Percentiles rank a stretch among this genome's conserved stretches.
These are phyloP conservation scores for Salmo trutta DNA, from an alignment of 2,797 vertebrate species.

Conservation along the genomic window DNA sequence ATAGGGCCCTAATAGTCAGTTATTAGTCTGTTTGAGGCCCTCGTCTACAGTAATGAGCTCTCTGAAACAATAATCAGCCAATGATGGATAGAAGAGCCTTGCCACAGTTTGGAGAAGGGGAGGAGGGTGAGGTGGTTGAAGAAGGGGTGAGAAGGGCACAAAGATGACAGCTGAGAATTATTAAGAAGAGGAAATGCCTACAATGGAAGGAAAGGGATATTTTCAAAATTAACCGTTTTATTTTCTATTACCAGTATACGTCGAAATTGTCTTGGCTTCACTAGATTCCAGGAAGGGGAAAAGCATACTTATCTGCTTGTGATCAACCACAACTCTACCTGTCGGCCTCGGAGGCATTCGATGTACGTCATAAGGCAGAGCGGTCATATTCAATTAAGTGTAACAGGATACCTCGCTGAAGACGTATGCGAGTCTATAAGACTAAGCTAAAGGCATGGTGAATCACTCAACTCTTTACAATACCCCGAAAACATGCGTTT, in stretches of 20 bases:
- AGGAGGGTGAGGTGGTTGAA: background rate
- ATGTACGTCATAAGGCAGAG: background rate
- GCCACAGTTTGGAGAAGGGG: slow-evolving; percentile 12
- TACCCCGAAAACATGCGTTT: background rate
- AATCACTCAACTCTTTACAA: slow-evolving; percentile 35
- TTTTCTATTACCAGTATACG: background rate
- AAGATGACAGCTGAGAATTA: slow-evolving; percentile 52
- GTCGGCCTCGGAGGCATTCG: background rate
- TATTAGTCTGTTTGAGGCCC: slow-evolving; percentile 56
- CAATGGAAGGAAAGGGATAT: slow-evolving; percentile 29
- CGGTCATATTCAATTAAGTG: background rate
- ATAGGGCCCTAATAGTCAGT: slow-evolving; percentile 54
- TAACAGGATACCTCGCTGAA: background rate
- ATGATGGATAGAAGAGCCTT: slow-evolving; percentile 46
- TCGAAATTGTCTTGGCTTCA: background rate
- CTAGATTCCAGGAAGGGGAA: background rate
- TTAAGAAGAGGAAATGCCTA: slow-evolving; percentile 46
- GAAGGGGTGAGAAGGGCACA: background rate
- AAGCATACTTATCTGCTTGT: background rate
- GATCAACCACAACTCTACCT: background rate
- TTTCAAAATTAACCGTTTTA: background rate
- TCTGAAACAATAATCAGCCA: slow-evolving; percentile 52
- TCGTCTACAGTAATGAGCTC: slow-evolving; percentile 54
- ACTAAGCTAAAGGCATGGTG: slow-evolving; percentile 32
- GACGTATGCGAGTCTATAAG: slow-evolving; percentile 9